These are phyloP conservation scores for Formica aserva DNA, from an alignment of 2,888 invertebrate genomes.

Conservation along the genomic window DNA sequence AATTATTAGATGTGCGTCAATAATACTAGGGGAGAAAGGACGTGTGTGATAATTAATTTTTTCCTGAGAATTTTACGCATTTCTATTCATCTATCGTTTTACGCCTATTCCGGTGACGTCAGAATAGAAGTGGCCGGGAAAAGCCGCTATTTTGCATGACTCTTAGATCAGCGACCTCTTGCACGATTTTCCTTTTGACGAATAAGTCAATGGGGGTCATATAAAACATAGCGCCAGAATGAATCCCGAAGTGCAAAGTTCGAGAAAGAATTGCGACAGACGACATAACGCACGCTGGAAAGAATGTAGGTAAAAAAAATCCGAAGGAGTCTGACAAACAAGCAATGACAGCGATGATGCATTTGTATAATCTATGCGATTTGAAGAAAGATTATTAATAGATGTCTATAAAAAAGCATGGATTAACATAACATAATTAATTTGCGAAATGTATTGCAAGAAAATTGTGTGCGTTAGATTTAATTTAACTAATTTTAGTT, in stretches of 20 bases:
- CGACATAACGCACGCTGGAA: not conserved
- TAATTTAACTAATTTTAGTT: not conserved
- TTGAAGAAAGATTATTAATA: constrained; percentile 13
- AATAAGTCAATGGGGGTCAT: constrained; percentile 2
- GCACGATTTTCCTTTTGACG: constrained; percentile 17
- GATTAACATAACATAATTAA: not conserved
- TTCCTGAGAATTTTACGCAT: not conserved
- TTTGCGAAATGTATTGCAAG: not conserved
- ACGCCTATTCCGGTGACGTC: not conserved
- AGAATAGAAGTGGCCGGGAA: not conserved
- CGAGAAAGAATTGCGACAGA: constrained; percentile 24
- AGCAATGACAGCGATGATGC: not conserved
- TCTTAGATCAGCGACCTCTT: constrained; percentile 26
- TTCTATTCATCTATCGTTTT: not conserved
- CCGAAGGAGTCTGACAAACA: constrained; percentile 14
- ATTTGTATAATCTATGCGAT: not conserved
- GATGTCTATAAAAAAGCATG: not conserved
- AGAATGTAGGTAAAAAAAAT: constrained; percentile 47
- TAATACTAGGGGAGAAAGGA: not conserved
- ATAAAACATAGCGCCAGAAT: constrained; percentile 18
- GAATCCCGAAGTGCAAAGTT: constrained; percentile 37
- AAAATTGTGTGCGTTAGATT: not conserved
- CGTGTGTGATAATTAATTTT: not conserved
- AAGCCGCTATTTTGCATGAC: constrained; percentile 19
- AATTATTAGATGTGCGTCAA: not conserved